Percentiles rank a stretch among this genome's conserved stretches.
phyloP scores from a whole-genome alignment of 2,113 vertebrate genomes.

The Eidolon helvum region DNA sequence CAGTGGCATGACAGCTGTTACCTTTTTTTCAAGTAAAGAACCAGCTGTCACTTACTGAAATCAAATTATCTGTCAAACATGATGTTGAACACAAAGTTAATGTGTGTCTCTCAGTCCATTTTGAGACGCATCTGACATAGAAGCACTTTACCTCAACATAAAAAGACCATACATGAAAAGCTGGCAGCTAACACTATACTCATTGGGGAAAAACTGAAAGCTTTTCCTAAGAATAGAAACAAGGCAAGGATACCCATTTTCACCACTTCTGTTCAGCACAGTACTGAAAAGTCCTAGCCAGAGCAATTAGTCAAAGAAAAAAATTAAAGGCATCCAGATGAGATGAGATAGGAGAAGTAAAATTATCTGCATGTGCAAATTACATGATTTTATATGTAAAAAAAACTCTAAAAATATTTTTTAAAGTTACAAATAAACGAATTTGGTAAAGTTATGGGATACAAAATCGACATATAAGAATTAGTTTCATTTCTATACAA shows the following conservation, averaged over 20 bases:
- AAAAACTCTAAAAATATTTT: neutral
- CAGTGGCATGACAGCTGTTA: slow-evolving; percentile 25
- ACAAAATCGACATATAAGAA: neutral
- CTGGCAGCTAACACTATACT: neutral
- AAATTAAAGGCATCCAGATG: neutral
- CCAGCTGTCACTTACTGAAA: slow-evolving; percentile 24
- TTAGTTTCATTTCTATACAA: neutral
- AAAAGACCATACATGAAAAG: neutral
- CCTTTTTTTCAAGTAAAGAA: slow-evolving; percentile 4
- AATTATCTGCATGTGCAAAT: neutral
- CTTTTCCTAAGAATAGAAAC: neutral
- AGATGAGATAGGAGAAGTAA: neutral
- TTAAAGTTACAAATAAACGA: neutral
- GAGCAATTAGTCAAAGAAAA: neutral
- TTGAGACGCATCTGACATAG: neutral
- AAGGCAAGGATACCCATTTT: neutral
- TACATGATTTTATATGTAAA: neutral
- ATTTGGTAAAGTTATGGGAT: neutral
- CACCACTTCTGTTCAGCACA: neutral
- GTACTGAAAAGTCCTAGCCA: neutral
- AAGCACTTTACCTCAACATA: neutral
- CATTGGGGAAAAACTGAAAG: neutral
- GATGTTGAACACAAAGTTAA: neutral
- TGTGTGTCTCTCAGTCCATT: neutral
- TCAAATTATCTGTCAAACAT: slow-evolving; percentile 36